Evolutionary conservation across 2,888 invertebrate species (phyloP).

Genomic region (Theretra japonica): DNA sequence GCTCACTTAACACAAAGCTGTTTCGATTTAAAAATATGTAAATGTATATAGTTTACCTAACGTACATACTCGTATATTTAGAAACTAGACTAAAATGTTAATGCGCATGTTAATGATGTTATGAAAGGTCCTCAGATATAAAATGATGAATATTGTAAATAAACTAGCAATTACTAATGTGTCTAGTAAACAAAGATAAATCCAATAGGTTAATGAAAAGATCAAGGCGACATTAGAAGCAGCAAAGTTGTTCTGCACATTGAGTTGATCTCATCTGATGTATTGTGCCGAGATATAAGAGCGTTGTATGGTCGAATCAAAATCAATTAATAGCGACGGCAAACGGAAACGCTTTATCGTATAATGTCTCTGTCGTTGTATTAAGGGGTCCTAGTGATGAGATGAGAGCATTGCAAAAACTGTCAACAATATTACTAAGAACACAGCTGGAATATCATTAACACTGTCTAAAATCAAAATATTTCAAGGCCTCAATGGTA

Average conservation of each 20-base stretch:
- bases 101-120: neutral
- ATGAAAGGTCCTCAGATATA: neutral
- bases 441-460: too few relatives aligned
- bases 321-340: constrained; percentile 18
- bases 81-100: neutral
- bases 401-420: neutral
- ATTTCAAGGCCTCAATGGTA: neutral
- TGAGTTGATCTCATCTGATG: neutral
- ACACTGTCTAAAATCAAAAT: neutral
- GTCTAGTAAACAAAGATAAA: neutral
- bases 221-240: too few relatives aligned
- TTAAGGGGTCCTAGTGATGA: neutral
- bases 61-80: neutral
- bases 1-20: too few relatives aligned
- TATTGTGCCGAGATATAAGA: neutral
- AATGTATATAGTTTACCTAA: too few relatives aligned
- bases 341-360: constrained; percentile 31
- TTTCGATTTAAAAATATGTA: too few relatives aligned
- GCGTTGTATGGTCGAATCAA: constrained; percentile 8
- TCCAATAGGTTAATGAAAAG: too few relatives aligned
- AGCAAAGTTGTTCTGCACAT: too few relatives aligned
- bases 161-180: neutral
- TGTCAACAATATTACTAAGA: neutral
- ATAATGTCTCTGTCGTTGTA: constrained; percentile 6
- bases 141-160: neutral